Base-by-base conservation (phyloP, 1,140 invertebrate genomes). In the Telenomus remus region DNA sequence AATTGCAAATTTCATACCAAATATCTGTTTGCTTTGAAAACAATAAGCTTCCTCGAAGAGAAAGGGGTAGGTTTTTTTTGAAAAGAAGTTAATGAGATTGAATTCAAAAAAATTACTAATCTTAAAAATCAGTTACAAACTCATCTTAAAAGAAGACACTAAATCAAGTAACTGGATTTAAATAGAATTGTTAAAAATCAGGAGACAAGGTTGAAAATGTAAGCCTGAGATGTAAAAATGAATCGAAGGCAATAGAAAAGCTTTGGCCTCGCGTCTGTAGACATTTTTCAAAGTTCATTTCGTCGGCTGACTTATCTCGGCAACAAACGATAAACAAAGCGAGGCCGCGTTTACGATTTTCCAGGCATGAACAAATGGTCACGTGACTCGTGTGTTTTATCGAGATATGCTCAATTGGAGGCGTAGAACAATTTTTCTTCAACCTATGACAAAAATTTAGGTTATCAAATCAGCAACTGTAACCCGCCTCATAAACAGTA, bases 21-120 rank as follows among this genome's bases (percentile, higher is more conserved):
- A 49, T 43, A 71, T 76, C 68, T 81, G 74, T 79, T 80, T 81
- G 43, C 14, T 56, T 59, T 57, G 79, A 81, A 80, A 78, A 82
- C 60, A 59, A 78, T 81, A 79, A 81, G 65, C 56, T 72, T 57
- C 66, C 69, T 73, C 7, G 6, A 6, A 48, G 37, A 34, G 77
- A 43, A 79, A 72, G 60, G 53, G 55, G 19, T 27, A 3, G 39
- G 7, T 47, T 27, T 53, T 57, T 47, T 15, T 13, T 12, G 11
- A 44, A 34, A 42, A 44, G 49, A 46, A 57, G 11, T 14, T 43
- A 49, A 57, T 48, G 27, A 64, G 37, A 11, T 27, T 1, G 19
- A n/a, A n/a, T n/a, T n/a, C n/a, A n/a, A n/a, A n/a, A n/a, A n/a
- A n/a, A n/a, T n/a, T n/a, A n/a, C n/a, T n/a, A n/a, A n/a, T n/a